These are phyloP conservation scores for Uloborus diversus DNA, from an alignment of 1,140 invertebrate genomes.

Conservation along the genomic window DNA sequence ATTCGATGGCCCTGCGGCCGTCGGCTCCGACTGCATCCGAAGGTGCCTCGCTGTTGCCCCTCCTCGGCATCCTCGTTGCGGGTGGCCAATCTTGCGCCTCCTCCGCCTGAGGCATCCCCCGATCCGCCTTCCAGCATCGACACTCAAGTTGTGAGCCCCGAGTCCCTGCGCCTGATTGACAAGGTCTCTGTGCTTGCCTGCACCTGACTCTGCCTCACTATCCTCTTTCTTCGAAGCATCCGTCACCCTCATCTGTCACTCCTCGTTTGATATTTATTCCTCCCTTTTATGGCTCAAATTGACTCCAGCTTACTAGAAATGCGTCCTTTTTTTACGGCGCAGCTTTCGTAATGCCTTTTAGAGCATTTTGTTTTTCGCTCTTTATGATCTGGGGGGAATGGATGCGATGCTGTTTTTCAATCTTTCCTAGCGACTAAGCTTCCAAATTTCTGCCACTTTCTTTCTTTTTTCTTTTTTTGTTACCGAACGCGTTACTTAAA, in stretches of 20 bases:
- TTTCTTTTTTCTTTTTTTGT: too few relatives aligned
- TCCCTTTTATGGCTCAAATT: too few relatives aligned
- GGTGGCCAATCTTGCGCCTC: background rate
- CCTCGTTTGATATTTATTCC: conserved; percentile 37
- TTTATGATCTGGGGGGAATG: too few relatives aligned
- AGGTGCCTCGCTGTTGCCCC: background rate
- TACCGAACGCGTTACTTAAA: too few relatives aligned
- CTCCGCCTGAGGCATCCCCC: conserved; percentile 19
- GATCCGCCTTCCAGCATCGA: background rate
- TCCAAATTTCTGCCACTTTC: too few relatives aligned
- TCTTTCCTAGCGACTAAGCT: too few relatives aligned
- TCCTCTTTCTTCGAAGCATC: conserved; percentile 3
- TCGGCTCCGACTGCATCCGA: background rate
- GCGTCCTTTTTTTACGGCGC: too few relatives aligned
- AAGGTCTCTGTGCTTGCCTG: conserved; percentile 17
- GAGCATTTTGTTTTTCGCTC: too few relatives aligned
- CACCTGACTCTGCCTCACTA: conserved; percentile 30
- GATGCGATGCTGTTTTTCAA: too few relatives aligned
- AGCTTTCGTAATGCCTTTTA: too few relatives aligned
- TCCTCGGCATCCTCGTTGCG: background rate
- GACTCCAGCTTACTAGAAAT: too few relatives aligned
- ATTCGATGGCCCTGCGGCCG: background rate
- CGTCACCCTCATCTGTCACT: conserved; percentile 29
- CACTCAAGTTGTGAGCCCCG: conserved; percentile 3
- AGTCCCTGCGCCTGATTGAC: conserved; percentile 28